These are phyloP conservation scores for Spilogale gracilis DNA, from an alignment of 2,113 vertebrate species.

Conservation along the genomic window DNA sequence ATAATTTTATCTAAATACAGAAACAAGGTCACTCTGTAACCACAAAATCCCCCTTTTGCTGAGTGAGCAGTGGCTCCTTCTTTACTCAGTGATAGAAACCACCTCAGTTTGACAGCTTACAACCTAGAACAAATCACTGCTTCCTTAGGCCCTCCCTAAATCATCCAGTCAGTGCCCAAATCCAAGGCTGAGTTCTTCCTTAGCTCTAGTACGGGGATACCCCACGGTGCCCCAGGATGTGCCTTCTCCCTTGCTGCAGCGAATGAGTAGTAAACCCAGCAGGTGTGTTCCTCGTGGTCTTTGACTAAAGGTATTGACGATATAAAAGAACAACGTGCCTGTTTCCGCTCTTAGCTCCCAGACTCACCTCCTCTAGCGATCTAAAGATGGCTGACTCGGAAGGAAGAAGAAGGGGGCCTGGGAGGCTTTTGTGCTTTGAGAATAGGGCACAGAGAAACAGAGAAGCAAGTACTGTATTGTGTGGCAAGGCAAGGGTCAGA, in stretches of 20 bases:
- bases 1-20: constrained; percentile 20
- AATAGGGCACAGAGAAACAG: not conserved
- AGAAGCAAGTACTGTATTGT: not conserved
- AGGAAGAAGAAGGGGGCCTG: not conserved
- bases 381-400: not conserved
- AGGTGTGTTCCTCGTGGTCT: not conserved
- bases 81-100: not conserved
- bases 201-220: not conserved
- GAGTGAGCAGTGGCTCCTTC: not conserved
- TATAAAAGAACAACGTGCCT: not conserved
- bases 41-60: not conserved
- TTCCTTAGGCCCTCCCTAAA: not conserved
- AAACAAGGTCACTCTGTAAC: not conserved
- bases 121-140: not conserved
- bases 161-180: not conserved
- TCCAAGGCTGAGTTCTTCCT: not conserved
- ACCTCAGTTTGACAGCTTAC: not conserved
- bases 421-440: not conserved
- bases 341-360: not conserved
- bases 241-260: not conserved
- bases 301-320: not conserved
- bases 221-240: rapidly evolving
- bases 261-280: not conserved
- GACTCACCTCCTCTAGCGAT: not conserved
- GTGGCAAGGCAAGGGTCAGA: not conserved